Percentiles rank a stretch among this genome's conserved stretches.
Evolutionary conservation across 2,113 vertebrate genomes (phyloP).

Genomic region (Phaetusa simplex): DNA sequence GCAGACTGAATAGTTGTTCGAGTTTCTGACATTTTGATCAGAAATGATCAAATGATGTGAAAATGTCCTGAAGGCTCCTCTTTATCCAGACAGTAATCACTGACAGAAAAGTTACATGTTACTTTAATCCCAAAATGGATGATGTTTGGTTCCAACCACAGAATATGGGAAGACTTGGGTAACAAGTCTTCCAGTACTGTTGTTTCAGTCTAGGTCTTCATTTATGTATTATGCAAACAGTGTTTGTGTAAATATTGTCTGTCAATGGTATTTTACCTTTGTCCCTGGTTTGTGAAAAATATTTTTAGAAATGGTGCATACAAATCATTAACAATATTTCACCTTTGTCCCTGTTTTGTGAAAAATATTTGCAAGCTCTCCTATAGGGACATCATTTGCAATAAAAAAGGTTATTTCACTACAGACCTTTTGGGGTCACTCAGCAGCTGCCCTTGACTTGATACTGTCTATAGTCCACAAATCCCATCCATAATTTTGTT

Average conservation of each 20-base stretch:
- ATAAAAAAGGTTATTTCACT: not conserved
- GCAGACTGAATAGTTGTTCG: not conserved
- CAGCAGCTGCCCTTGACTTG: not conserved
- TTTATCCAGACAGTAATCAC: not conserved
- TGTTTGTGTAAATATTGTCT: not conserved
- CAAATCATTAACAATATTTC: not conserved
- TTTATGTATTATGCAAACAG: not conserved
- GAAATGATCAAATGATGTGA: not conserved
- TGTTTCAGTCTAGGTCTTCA: not conserved
- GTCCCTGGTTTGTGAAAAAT: not conserved
- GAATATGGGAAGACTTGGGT: not conserved
- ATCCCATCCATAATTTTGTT: not conserved
- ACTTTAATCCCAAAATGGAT: not conserved
- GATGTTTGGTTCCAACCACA: not conserved
- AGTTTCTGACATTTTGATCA: slow-evolving; percentile 15
- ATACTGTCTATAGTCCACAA: not conserved
- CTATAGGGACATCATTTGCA: not conserved
- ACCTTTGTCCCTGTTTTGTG: not conserved
- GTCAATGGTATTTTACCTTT: not conserved
- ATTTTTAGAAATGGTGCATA: not conserved
- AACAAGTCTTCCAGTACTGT: not conserved
- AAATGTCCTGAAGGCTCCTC: not conserved
- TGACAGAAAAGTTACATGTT: not conserved
- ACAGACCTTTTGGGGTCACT: not conserved
- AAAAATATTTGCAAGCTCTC: not conserved